Evolutionary conservation across 2,113 vertebrate genomes (phyloP).

Genomic region (Phylloscopus trochilus): DNA sequence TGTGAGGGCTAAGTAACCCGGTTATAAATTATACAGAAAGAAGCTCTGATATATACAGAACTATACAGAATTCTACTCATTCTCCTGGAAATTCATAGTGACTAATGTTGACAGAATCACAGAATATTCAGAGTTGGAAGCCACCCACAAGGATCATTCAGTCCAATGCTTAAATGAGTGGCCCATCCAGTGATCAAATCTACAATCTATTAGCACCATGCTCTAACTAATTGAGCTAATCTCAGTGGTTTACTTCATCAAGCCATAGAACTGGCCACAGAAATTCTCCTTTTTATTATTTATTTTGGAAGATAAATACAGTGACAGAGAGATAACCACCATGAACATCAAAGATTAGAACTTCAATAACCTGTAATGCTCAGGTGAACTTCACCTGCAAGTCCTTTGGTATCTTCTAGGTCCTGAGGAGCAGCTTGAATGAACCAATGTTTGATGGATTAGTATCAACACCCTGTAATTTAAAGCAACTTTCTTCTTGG

Average conservation of each 20-base stretch:
- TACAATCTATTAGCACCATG: background rate
- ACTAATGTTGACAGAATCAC: background rate
- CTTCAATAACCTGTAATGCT: background rate
- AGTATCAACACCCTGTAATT: background rate
- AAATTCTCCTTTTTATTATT: background rate
- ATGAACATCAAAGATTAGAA: background rate
- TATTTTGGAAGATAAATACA: background rate
- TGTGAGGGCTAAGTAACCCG: background rate
- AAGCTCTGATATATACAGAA: background rate
- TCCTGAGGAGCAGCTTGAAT: background rate
- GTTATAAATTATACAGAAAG: background rate
- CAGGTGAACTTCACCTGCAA: background rate
- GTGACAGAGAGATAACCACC: background rate
- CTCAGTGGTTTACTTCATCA: background rate
- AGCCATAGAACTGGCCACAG: background rate
- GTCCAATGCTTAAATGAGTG: accelerated
- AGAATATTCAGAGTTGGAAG: background rate
- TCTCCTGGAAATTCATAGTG: background rate
- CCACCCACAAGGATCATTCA: background rate
- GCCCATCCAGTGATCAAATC: accelerated
- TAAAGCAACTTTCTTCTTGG: background rate
- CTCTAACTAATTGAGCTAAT: background rate
- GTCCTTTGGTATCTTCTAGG: background rate
- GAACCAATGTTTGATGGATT: background rate
- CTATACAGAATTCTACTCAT: background rate